phyloP scores from a whole-genome alignment of 2,797 vertebrate genomes.

The Botia almorhae region DNA sequence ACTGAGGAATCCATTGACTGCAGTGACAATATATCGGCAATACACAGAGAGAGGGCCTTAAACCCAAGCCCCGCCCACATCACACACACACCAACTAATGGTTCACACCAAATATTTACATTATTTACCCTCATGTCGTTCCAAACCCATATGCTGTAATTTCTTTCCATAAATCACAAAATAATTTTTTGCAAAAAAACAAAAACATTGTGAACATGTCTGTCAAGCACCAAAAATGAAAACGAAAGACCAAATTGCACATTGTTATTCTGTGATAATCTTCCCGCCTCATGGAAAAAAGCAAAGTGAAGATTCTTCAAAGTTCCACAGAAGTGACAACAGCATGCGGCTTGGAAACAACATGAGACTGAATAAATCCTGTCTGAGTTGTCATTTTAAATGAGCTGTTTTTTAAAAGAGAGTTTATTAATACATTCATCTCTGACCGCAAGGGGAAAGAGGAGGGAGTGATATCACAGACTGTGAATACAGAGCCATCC shows the following conservation, averaged over 20 bases:
- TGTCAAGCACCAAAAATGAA: not conserved
- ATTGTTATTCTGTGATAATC: not conserved
- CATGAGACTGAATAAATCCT: conserved; percentile 33
- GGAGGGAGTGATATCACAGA: no score
- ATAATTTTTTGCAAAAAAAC: not conserved
- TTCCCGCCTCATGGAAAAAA: no score
- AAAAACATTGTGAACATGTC: not conserved
- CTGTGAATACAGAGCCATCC: no score
- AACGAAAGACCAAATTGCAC: not conserved
- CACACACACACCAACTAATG: not conserved
- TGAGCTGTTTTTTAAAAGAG: conserved; percentile 40
- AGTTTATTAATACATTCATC: conserved; percentile 55
- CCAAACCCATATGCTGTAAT: not conserved
- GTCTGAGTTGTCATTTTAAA: no score
- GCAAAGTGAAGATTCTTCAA: no score
- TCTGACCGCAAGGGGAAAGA: no score
- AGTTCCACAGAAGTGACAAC: not conserved
- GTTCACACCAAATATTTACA: no score
- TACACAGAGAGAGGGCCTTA: not conserved
- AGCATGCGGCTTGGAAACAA: not conserved
- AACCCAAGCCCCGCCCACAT: not conserved
- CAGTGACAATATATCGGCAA: conserved; percentile 13
- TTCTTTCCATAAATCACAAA: not conserved
- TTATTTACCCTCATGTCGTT: not conserved
- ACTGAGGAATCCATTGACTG: not conserved